Evolutionary conservation across 2,888 invertebrate genomes (phyloP).

Genomic region (Antheraea assamensis): DNA sequence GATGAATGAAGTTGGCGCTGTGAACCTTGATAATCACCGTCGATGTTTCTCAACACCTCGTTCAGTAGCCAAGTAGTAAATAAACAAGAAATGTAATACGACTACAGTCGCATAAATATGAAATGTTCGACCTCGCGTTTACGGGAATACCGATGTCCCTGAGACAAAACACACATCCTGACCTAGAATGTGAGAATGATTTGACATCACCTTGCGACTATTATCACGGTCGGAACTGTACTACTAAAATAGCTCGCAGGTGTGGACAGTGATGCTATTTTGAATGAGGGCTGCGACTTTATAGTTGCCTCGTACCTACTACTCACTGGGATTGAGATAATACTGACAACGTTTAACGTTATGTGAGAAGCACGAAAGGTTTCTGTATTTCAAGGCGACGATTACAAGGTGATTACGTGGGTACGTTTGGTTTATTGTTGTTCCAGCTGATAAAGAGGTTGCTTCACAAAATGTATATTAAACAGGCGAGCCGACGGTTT

Average conservation of each 20-base stretch:
- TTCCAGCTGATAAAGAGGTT: constrained; percentile 5
- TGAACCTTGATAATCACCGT: background rate
- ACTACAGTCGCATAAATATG: constrained; percentile 43
- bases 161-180: constrained; percentile 70
- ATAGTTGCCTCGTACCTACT: constrained; percentile 26
- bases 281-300: constrained; percentile 44
- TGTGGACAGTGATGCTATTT: constrained; percentile 61
- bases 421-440: constrained; percentile 11
- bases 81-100: constrained; percentile 21
- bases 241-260: constrained; percentile 77
- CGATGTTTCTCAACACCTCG: background rate
- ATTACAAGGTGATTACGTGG: constrained; percentile 15
- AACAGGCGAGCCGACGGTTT: background rate
- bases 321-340: constrained; percentile 32
- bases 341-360: constrained; percentile 44
- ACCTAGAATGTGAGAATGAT: constrained; percentile 80
- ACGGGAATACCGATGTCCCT: constrained; percentile 65
- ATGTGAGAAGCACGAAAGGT: constrained; percentile 20
- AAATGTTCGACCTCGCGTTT: constrained; percentile 43
- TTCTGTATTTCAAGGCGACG: constrained; percentile 18
- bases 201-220: constrained; percentile 72
- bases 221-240: constrained; percentile 64
- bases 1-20: constrained; percentile 12
- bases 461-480: constrained; percentile 2
- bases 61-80: constrained; percentile 15